These are phyloP conservation scores for Ashinkailepas kermadecensis DNA, from an alignment of 2,888 invertebrate species.

Conservation along the genomic window DNA sequence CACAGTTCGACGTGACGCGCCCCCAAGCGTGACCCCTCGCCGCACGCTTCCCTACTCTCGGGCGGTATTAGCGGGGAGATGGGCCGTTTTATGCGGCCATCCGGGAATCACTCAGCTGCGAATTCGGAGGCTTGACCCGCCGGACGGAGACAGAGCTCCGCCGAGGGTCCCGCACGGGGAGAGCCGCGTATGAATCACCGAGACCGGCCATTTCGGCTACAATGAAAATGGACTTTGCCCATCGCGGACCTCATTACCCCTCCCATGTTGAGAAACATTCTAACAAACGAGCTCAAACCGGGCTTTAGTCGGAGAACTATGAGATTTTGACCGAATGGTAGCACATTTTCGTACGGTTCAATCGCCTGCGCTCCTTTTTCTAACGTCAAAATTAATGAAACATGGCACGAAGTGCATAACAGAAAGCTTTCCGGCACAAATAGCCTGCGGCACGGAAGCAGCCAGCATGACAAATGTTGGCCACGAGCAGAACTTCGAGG, in stretches of 20 bases:
- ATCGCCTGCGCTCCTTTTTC: background rate
- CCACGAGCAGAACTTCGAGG: background rate
- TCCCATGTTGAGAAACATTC: background rate
- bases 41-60: background rate
- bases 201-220: background rate
- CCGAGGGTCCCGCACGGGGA: background rate
- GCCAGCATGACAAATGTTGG: background rate
- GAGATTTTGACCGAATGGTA: background rate
- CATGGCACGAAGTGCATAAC: background rate
- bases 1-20: too few relatives aligned
- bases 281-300: background rate
- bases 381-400: conserved; percentile 7
- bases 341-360: background rate
- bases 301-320: background rate
- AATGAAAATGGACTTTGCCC: conserved; percentile 1
- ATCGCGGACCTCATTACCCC: background rate
- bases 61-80: background rate
- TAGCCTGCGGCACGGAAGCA: background rate
- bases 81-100: background rate
- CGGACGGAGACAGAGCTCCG: too few relatives aligned
- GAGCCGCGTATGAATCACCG: background rate
- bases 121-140: too few relatives aligned
- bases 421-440: background rate
- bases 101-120: too few relatives aligned
- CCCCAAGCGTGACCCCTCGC: background rate